Evolutionary conservation across 1,140 invertebrate genomes (phyloP).

Genomic region (Carposina sasakii): DNA sequence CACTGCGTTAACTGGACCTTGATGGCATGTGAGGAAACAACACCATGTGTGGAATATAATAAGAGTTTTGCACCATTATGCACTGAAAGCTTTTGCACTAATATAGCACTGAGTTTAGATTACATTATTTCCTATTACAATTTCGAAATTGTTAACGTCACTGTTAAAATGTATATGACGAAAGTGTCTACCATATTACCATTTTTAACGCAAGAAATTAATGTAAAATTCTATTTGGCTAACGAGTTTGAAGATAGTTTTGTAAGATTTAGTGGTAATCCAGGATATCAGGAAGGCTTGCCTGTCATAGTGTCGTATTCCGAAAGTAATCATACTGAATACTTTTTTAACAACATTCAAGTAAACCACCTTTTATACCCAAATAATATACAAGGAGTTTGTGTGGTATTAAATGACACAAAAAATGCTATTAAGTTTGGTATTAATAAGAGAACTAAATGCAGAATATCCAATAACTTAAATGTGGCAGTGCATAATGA

Average conservation of each 20-base stretch:
- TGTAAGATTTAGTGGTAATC: conserved; percentile 47
- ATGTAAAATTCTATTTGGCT: conserved; percentile 41
- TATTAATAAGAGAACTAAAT: conserved; percentile 44
- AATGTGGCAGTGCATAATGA: conserved; percentile 17
- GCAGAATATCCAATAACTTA: conserved; percentile 18
- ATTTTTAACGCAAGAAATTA: conserved; percentile 42
- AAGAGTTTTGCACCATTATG: conserved; percentile 40
- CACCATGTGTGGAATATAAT: conserved; percentile 40
- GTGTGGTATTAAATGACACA: conserved; percentile 30
- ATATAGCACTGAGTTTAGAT: conserved; percentile 42
- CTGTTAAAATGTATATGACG: conserved; percentile 36
- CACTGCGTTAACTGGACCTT: conserved; percentile 50
- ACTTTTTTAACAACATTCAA: conserved; percentile 39
- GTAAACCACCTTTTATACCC: conserved; percentile 30
- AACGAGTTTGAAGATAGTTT: conserved; percentile 37
- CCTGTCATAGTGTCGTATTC: conserved; percentile 41
- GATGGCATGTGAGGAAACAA: conserved; percentile 28
- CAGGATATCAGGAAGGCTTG: conserved; percentile 41
- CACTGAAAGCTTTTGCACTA: conserved; percentile 35
- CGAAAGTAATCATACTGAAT: conserved; percentile 39
- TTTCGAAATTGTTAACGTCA: conserved; percentile 39
- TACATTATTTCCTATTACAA: conserved; percentile 48
- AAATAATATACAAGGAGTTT: conserved; percentile 39
- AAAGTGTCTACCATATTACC: conserved; percentile 24
- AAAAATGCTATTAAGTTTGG: conserved; percentile 43